phyloP scores from a whole-genome alignment of 2,888 invertebrate genomes.

The Fissipunctia ypsillon region DNA sequence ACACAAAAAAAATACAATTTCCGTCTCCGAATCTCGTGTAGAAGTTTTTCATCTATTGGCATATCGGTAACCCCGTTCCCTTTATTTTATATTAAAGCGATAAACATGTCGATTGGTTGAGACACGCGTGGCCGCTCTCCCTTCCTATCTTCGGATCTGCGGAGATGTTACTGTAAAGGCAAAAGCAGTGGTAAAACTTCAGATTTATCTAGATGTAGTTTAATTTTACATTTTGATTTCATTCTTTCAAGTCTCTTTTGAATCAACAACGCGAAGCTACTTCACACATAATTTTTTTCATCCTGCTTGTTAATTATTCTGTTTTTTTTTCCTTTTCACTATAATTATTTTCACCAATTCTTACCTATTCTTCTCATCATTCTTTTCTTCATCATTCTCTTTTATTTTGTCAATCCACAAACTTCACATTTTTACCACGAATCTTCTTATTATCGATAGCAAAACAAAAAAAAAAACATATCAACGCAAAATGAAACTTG shows the following conservation, averaged over 20 bases:
- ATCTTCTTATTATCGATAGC: neutral
- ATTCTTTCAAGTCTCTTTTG: neutral
- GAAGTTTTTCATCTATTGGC: constrained; percentile 87
- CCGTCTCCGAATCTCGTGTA: constrained; percentile 79
- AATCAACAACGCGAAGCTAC: neutral
- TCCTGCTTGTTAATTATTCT: too few species aligned
- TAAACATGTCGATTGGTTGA: constrained; percentile 90
- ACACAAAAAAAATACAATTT: constrained; percentile 82
- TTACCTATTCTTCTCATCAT: neutral
- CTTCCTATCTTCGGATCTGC: constrained; percentile 67
- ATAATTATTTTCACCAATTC: neutral
- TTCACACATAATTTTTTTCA: too few species aligned
- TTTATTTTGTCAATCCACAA: neutral
- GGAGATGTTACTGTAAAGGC: constrained; percentile 39
- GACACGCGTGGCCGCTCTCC: constrained; percentile 88
- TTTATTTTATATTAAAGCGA: constrained; percentile 91
- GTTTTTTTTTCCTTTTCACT: neutral
- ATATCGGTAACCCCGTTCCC: constrained; percentile 82
- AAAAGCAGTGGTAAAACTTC: neutral
- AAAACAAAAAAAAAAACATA: too few species aligned
- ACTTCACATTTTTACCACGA: neutral
- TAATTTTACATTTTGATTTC: neutral
- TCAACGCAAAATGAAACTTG: neutral
- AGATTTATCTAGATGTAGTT: neutral
- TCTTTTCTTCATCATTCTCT: neutral